phyloP scores from a whole-genome alignment of 2,888 invertebrate genomes.

The Epirrhoe alternata region DNA sequence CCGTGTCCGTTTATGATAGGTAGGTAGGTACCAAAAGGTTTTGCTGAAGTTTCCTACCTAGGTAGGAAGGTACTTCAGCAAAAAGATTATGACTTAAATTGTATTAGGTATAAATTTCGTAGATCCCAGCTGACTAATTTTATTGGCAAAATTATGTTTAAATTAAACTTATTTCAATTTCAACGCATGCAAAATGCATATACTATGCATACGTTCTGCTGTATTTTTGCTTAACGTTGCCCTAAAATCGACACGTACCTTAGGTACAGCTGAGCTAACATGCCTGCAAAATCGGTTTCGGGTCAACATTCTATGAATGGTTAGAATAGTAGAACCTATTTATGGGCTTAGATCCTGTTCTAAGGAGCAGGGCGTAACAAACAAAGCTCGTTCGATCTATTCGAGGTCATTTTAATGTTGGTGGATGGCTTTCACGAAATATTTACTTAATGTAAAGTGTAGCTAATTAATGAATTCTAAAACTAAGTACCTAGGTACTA shows the following conservation, averaged over 20 bases:
- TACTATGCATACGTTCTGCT: too few species aligned
- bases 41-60: too few species aligned
- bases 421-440: background rate
- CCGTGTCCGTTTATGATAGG: too few species aligned
- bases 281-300: background rate
- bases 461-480: background rate
- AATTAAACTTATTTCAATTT: background rate
- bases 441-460: background rate
- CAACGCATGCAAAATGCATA: background rate
- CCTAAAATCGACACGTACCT: background rate
- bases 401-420: background rate
- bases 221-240: background rate
- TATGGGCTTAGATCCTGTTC: background rate
- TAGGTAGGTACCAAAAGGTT: too few species aligned
- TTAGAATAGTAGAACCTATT: background rate
- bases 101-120: too few species aligned
- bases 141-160: too few species aligned
- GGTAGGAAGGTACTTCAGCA: too few species aligned
- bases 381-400: background rate
- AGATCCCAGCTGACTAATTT: too few species aligned
- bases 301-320: background rate
- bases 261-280: background rate
- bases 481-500: too few species aligned
- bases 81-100: too few species aligned
- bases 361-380: background rate